Percentiles rank a stretch among this genome's conserved stretches.
Conservation (phyloP, 2,113 vertebrate genomes). For the Baryphthengus martii region DNA sequence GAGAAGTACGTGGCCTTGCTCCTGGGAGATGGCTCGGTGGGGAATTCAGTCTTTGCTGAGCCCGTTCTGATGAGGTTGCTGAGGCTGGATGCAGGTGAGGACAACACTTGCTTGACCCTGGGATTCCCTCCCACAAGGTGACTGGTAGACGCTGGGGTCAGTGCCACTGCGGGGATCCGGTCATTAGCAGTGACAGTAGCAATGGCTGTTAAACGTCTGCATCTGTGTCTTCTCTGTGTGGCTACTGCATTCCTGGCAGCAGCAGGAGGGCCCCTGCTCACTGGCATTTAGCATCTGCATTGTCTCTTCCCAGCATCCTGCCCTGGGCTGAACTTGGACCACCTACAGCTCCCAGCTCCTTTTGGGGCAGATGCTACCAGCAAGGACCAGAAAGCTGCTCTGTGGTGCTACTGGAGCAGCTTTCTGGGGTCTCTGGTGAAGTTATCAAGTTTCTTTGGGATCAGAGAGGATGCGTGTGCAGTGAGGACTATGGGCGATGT, state of each 20-base stretch:
- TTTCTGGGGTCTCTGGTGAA: not conserved
- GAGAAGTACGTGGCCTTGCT: accelerated
- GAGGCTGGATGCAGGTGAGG: not conserved
- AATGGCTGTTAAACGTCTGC: not conserved
- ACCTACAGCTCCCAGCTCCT: not conserved
- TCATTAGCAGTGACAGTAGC: not conserved
- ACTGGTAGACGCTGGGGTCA: accelerated
- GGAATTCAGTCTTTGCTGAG: not conserved
- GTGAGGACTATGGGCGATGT: accelerated
- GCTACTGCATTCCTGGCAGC: not conserved
- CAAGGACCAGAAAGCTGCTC: not conserved
- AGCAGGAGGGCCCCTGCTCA: slow-evolving; percentile 2
- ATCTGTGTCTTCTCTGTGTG: not conserved
- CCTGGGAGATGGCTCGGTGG: not conserved
- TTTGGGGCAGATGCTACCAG: not conserved
- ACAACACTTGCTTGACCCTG: not conserved
- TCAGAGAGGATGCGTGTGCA: not conserved
- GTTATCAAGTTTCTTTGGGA: not conserved
- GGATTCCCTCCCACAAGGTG: not conserved
- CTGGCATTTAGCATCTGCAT: slow-evolving; percentile 39
- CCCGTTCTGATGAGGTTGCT: not conserved
- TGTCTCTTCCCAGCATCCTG: slow-evolving; percentile 6
- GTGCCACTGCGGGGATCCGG: not conserved
- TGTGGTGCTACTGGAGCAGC: not conserved
- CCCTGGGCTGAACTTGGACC: not conserved